phyloP scores from a whole-genome alignment of 1,140 invertebrate genomes.

The Diorhabda carinulata region DNA sequence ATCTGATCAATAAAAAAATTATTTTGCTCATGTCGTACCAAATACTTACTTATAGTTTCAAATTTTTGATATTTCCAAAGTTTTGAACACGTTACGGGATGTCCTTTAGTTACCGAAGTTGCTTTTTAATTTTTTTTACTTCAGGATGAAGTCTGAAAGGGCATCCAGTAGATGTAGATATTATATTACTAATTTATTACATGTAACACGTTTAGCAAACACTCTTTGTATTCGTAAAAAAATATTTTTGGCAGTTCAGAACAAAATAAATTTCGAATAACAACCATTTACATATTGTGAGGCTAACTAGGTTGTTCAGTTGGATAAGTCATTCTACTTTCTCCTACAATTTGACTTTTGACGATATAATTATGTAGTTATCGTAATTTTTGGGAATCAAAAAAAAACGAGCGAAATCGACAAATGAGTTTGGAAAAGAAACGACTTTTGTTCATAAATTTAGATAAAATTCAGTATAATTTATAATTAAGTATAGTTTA shows the following conservation, averaged over 20 bases:
- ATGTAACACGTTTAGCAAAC: constrained; percentile 18
- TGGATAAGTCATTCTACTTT: background rate
- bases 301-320: too few relatives aligned
- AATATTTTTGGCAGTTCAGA: background rate
- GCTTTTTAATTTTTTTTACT: constrained; percentile 11
- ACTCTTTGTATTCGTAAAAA: constrained; percentile 15
- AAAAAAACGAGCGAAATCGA: background rate
- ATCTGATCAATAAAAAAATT: too few relatives aligned
- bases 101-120: constrained; percentile 1
- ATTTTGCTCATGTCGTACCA: too few relatives aligned
- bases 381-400: background rate
- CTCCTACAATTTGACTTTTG: background rate
- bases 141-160: background rate
- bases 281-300: too few relatives aligned
- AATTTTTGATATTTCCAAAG: too few relatives aligned
- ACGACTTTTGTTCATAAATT: background rate
- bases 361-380: background rate
- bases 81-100: background rate
- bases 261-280: background rate
- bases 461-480: too few relatives aligned
- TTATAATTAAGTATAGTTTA: too few relatives aligned
- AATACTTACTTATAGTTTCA: too few relatives aligned
- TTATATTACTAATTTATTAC: constrained; percentile 21
- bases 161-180: constrained; percentile 19
- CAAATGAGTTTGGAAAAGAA: background rate